Base-by-base conservation (phyloP, 2,113 vertebrate species). In the Calyptommatus sinebrachiatus region DNA sequence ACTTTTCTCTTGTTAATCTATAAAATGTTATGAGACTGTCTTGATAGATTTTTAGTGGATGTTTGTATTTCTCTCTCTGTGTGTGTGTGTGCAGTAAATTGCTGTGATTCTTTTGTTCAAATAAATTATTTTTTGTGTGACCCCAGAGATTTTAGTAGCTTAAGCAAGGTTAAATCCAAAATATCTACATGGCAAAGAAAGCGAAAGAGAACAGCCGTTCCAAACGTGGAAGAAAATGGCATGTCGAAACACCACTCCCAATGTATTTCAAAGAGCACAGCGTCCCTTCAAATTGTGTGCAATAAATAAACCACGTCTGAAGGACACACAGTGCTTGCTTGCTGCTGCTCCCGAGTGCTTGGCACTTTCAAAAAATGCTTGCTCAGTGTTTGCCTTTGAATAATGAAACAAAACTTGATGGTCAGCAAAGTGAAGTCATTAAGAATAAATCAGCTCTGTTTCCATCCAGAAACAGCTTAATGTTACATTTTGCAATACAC, bases 361-460 rank as follows among this genome's bases (percentile, higher is more conserved):
- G 69, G 31, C 46, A 24, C 70, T 83, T 81, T 87, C 81, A 85
- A 67, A 86, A 86, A 83, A 75, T 41, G 65, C 76, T 88, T 79
- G 84, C 85, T 85, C 76, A 77, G 72, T 65, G 78, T 82, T 88
- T 81, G 84, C 83, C 74, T 86, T 87, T 89, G 83, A 88, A 89
- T 89, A 90, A 88, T 83, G 89, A 89, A 89, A 88, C 57, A 77
- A 88, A 91, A 83, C 73, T 73, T 8, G 79, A 73, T 57, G 74
- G 87, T 83, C 90, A 87, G 86, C 76, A 78, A 78, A 88, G 82
- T 83, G 87, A 85, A 90, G 68, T 57, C 48, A 46, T 71, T 81
- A 84, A 77, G 85, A 88, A 76, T 80, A 80, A 86, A 90, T 90
- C 79, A 74, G 72, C 77, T 82, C 45, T 84, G 65, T 87, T 90